phyloP scores from a whole-genome alignment of 2,888 invertebrate genomes.

The Eupithecia dodoneata region DNA sequence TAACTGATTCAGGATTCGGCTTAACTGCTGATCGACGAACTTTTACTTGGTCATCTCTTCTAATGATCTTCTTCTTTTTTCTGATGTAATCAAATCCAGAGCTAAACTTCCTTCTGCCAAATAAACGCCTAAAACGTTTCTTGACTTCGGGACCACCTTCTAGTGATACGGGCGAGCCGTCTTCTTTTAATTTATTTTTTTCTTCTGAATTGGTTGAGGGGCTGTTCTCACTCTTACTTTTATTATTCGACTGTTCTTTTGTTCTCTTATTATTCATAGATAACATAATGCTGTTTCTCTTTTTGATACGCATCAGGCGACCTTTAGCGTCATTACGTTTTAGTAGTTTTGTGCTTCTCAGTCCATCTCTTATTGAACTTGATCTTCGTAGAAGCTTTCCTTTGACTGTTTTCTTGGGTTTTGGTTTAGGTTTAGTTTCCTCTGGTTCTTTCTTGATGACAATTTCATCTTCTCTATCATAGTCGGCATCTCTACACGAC shows the following conservation, averaged over 20 bases:
- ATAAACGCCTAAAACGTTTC: conserved; percentile 85
- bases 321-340: conserved; percentile 79
- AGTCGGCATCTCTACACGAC: conserved; percentile 81
- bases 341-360: conserved; percentile 76
- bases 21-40: conserved; percentile 77
- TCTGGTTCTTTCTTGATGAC: conserved; percentile 67
- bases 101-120: conserved; percentile 89
- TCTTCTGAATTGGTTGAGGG: conserved; percentile 61
- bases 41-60: conserved; percentile 81
- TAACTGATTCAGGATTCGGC: conserved; percentile 86
- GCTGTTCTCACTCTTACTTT: conserved; percentile 67
- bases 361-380: conserved; percentile 77
- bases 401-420: conserved; percentile 74
- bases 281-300: conserved; percentile 78
- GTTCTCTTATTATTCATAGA: conserved; percentile 72
- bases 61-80: conserved; percentile 91
- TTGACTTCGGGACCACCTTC: conserved; percentile 72
- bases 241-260: conserved; percentile 68
- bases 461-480: conserved; percentile 58
- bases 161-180: conserved; percentile 59
- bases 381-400: conserved; percentile 70
- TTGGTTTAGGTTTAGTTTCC: conserved; percentile 70
- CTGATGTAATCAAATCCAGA: conserved; percentile 95
- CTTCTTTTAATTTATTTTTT: conserved; percentile 75
- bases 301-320: conserved; percentile 74